A percentile compares a stretch with the other conserved stretches of the same genome.
These are phyloP conservation scores for Bufotes viridis DNA, from an alignment of 2,797 vertebrate genomes.

Conservation along the genomic window DNA sequence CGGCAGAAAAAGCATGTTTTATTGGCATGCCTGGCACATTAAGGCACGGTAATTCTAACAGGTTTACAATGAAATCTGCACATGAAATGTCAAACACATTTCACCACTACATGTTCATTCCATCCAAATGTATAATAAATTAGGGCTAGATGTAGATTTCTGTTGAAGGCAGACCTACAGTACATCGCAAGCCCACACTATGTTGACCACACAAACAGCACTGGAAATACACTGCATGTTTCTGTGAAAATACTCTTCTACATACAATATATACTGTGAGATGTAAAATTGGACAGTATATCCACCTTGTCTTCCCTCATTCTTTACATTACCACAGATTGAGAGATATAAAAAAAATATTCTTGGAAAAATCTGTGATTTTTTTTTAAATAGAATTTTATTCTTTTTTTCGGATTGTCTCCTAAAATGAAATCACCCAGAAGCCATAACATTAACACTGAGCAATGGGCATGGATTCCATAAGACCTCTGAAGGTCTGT, in stretches of 20 bases:
- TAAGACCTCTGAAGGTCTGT: too few relatives aligned
- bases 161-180: conserved; percentile 9
- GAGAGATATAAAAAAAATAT: background rate
- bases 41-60: conserved; percentile 25
- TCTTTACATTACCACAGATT: background rate
- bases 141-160: conserved; percentile 20
- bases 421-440: too few relatives aligned
- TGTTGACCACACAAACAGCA: background rate
- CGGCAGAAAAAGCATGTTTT: conserved; percentile 47
- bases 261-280: background rate
- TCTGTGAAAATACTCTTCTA: background rate
- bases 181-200: background rate
- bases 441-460: too few relatives aligned
- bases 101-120: conserved; percentile 23
- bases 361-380: too few relatives aligned
- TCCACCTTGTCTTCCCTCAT: background rate
- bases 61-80: conserved; percentile 36
- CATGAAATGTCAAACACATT: conserved; percentile 32
- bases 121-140: conserved; percentile 48
- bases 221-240: background rate
- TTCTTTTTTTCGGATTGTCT: too few relatives aligned
- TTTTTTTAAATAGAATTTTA: too few relatives aligned
- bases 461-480: too few relatives aligned
- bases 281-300: background rate
- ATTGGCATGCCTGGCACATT: conserved; percentile 38